Percentiles rank a stretch among this genome's conserved stretches.
These are phyloP conservation scores for Scytalopus superciliaris DNA, from an alignment of 2,113 vertebrate genomes.

Conservation along the genomic window DNA sequence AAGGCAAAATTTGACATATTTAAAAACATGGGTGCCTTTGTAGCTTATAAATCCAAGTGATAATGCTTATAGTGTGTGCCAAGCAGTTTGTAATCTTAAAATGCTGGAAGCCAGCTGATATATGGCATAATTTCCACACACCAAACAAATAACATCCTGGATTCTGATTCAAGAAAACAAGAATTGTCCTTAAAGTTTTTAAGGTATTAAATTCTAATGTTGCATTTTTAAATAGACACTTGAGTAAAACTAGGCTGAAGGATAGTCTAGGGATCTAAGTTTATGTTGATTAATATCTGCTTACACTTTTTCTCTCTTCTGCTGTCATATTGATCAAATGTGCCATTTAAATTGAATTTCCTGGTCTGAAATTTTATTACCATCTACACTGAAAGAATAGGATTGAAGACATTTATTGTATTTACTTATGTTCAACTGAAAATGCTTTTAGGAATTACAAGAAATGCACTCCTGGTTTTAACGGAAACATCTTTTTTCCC, in stretches of 20 bases:
- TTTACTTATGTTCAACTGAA: not conserved
- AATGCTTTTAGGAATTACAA: conserved; percentile 50
- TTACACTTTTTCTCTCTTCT: not conserved
- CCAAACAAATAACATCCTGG: not conserved
- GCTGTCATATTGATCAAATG: not conserved
- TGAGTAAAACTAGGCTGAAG: not conserved
- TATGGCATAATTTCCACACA: not conserved
- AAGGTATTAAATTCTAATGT: not conserved
- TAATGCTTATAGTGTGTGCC: not conserved
- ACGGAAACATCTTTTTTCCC: not conserved
- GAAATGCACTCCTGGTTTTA: conserved; percentile 18
- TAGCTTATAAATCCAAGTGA: not conserved
- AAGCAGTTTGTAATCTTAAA: not conserved
- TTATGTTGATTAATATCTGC: conserved; percentile 9
- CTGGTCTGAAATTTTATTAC: not conserved
- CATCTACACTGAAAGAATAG: not conserved
- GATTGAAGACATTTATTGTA: not conserved
- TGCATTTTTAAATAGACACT: not conserved
- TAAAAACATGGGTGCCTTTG: not conserved
- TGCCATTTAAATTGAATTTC: conserved; percentile 33
- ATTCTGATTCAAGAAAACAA: not conserved
- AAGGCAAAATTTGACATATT: not conserved
- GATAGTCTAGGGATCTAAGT: not conserved
- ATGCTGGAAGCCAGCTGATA: not conserved
- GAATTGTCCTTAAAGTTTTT: not conserved